These are phyloP conservation scores for Pteronotus mesoamericanus DNA, from an alignment of 2,797 vertebrate species.

Conservation along the genomic window DNA sequence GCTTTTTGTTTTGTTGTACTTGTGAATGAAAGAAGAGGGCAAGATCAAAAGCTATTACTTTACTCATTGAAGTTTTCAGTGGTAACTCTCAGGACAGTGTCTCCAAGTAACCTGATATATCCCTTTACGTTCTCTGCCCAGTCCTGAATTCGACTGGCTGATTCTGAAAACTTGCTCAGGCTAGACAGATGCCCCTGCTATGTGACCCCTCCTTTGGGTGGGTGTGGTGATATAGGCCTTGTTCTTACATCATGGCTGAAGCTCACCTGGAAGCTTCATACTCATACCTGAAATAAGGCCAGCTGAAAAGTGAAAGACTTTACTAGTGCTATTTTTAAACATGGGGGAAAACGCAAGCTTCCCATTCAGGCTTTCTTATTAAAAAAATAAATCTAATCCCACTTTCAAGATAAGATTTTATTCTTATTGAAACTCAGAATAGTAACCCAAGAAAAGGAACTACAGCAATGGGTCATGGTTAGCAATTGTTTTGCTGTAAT, in stretches of 20 bases:
- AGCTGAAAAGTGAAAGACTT: constrained; percentile 23
- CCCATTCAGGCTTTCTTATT: constrained; percentile 56
- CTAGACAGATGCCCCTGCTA: not conserved
- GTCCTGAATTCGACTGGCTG: not conserved
- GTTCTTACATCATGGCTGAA: not conserved
- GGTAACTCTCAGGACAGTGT: not conserved
- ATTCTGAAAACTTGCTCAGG: not conserved
- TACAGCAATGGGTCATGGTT: not conserved
- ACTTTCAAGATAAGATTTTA: constrained; percentile 60
- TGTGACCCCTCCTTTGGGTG: not conserved
- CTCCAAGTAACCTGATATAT: not conserved
- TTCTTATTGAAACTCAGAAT: constrained; percentile 52
- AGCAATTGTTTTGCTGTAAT: not conserved
- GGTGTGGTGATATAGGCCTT: not conserved
- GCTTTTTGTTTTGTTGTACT: not conserved
- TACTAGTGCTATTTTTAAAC: constrained; percentile 64
- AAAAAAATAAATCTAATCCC: constrained; percentile 31
- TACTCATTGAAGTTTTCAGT: not conserved
- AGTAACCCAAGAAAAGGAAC: not conserved
- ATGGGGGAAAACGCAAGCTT: constrained; percentile 45
- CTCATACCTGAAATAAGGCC: constrained; percentile 35
- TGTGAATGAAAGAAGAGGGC: not conserved
- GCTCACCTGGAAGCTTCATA: not conserved
- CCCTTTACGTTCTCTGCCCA: not conserved
- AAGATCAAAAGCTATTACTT: not conserved